A percentile compares a stretch with the other conserved stretches of the same genome.
Evolutionary conservation across 2,797 vertebrate genomes (phyloP).

Genomic region (Alcedo quadribrachys): DNA sequence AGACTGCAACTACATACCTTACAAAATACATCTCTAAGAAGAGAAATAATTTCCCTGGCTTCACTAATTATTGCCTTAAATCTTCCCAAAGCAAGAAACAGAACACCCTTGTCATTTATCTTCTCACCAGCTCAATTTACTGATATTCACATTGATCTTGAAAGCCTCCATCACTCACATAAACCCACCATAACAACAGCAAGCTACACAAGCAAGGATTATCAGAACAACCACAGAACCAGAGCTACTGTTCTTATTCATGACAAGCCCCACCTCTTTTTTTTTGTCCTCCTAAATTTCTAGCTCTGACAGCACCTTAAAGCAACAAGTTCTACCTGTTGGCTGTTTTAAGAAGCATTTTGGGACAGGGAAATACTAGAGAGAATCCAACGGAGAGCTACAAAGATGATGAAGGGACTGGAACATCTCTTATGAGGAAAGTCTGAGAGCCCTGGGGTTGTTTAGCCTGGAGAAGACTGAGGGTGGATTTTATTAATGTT

Average conservation of each 20-base stretch:
- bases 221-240: not conserved
- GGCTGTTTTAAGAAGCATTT: not conserved
- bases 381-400: no score
- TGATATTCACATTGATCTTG: not conserved
- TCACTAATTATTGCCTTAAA: conserved; percentile 20
- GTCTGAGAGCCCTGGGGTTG: no score
- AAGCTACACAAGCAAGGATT: not conserved
- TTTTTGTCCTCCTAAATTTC: not conserved
- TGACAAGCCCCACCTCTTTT: not conserved
- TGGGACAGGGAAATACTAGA: no score
- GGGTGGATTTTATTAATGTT: no score
- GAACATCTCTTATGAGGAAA: no score
- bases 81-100: not conserved
- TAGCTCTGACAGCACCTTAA: not conserved
- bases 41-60: not conserved
- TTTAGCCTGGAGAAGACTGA: no score
- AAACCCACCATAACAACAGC: not conserved
- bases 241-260: not conserved
- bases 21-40: not conserved
- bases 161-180: not conserved
- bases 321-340: not conserved
- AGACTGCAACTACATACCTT: not conserved
- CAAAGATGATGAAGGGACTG: no score
- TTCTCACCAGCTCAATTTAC: not conserved
- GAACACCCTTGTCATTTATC: not conserved